Percentiles rank a stretch among this genome's conserved stretches.
phyloP scores from a whole-genome alignment of 92 coral and sea anemone genomes.

The Parazoanthus swiftii region DNA sequence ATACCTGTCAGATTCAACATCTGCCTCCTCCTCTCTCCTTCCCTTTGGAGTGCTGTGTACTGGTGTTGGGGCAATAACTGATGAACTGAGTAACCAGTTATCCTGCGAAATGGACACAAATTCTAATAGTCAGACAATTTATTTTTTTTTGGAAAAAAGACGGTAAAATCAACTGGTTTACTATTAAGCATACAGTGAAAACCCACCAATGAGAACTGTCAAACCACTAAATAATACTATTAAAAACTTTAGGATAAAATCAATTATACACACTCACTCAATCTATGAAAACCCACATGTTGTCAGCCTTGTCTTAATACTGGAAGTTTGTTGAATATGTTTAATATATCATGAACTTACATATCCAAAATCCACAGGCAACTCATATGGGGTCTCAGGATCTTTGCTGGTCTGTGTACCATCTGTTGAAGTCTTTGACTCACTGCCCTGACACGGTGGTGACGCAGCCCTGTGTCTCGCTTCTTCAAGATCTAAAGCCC shows the following conservation, averaged over 20 bases:
- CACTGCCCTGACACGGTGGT: slow-evolving; percentile 25
- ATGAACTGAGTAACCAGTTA: slow-evolving; percentile 46
- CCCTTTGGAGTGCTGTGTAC: slow-evolving; percentile 57
- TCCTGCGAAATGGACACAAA: slow-evolving; percentile 35
- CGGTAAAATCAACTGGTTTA: too few relatives aligned
- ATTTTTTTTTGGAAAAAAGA: too few relatives aligned
- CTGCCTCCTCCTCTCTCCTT: slow-evolving; percentile 19
- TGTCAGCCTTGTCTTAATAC: too few relatives aligned
- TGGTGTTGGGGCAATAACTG: slow-evolving; percentile 27
- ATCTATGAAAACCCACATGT: too few relatives aligned
- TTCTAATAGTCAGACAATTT: too few relatives aligned
- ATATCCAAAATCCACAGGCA: slow-evolving; percentile 59
- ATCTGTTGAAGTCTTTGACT: slow-evolving; percentile 15
- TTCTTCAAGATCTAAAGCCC: slow-evolving; percentile 52
- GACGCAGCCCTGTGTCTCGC: slow-evolving; percentile 44
- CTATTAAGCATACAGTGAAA: too few relatives aligned
- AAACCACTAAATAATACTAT: too few relatives aligned
- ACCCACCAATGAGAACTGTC: too few relatives aligned
- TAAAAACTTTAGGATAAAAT: too few relatives aligned
- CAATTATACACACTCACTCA: too few relatives aligned
- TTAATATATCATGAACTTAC: slow-evolving; percentile 47
- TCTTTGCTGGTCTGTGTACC: slow-evolving; percentile 35
- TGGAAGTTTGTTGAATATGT: too few relatives aligned
- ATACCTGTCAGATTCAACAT: slow-evolving; percentile 58
- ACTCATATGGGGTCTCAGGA: slow-evolving; percentile 64